Base-by-base conservation (phyloP, 1,140 invertebrate genomes). In the Drosophila mayri region DNA sequence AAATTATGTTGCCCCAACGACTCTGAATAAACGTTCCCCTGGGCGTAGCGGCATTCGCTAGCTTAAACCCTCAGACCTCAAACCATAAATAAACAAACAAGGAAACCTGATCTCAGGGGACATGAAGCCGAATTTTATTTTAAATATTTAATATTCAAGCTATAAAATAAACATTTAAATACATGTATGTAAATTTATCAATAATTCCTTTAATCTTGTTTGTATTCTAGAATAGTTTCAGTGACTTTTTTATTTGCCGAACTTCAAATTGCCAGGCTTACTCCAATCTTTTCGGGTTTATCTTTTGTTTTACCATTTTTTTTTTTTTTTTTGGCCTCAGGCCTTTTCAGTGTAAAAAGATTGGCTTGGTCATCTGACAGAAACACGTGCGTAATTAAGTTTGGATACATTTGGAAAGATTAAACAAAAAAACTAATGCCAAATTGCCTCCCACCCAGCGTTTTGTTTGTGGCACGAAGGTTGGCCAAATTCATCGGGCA, bases 381-480 rank as follows among this genome's bases (percentile, higher is more conserved):
- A 86, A 66, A 88, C 73, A 75, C 76, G 64, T 68, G 76, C 66
- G 84, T 84, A 84, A 90, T 88, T 88, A 87, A 83, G 76, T 68
- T 54, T 44, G 50, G 22, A 63, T 55, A 72, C 70, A 72, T 20
- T 41, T 41, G 40, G n/a, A 71, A 58, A 71, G 44, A 59, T 59
- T 22, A 52, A 37, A 40, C n/a, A 37, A 44, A 50, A 44, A 59
- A 43, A 35, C 57, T 40, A 30, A 44, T 55, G 73, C 47, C 50
- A 58, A 75, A 76, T 73, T 62, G 63, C 76, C 54, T 60, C 57
- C 65, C 76, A 73, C 66, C 66, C 52, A n/a, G 38, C 7, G 11
- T 28, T 28, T 9, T 16, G 12, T 18, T 61, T 62, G 62, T 79
- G 72, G 64, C 76, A 72, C 84, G 84, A 87, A 88, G 73, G 76